Percentiles rank a stretch among this genome's conserved stretches.
phyloP scores from a whole-genome alignment of 2,888 invertebrate species.

The Spatulosminthurus flaviceps region DNA sequence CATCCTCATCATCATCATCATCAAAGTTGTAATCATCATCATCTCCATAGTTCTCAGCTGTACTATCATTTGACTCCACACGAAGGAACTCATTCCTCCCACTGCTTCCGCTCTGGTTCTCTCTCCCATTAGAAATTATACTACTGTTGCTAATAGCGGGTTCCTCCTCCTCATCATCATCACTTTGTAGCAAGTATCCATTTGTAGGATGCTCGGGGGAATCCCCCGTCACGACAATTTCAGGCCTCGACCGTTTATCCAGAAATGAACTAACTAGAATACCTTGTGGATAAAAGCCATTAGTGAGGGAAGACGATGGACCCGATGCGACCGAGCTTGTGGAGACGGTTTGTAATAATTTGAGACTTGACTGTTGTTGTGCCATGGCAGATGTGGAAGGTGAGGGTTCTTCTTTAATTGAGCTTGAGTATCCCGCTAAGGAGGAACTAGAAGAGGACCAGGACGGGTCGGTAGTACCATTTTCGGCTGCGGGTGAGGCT shows the following conservation, averaged over 20 bases:
- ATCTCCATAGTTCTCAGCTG: conserved; percentile 62
- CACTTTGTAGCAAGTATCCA: conserved; percentile 1
- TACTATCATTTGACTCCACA: conserved; percentile 59
- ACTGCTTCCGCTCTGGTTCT: conserved; percentile 40
- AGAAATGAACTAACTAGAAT: conserved; percentile 22
- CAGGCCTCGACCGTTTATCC: conserved; percentile 48
- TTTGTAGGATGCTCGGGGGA: conserved; percentile 51
- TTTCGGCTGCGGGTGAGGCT: conserved; percentile 61
- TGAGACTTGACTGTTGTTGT: neutral
- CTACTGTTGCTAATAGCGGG: conserved; percentile 41
- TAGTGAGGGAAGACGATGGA: neutral
- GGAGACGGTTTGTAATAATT: neutral
- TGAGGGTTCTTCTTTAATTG: conserved; percentile 52
- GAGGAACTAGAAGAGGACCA: conserved; percentile 61
- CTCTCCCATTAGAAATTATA: conserved; percentile 46
- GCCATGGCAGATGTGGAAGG: conserved; percentile 11
- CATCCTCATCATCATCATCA: conserved; percentile 61
- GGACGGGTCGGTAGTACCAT: conserved; percentile 62
- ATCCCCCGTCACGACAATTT: conserved; percentile 61
- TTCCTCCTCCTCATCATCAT: conserved; percentile 47
- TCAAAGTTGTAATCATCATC: conserved; percentile 61
- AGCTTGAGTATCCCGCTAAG: conserved; percentile 56
- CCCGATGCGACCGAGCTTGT: neutral
- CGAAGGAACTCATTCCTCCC: conserved; percentile 51
- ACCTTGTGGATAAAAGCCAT: neutral